A percentile compares a stretch with the other conserved stretches of the same genome.
These are phyloP conservation scores for Hemitrygon akajei DNA, from an alignment of 2,797 vertebrate species.

Conservation along the genomic window DNA sequence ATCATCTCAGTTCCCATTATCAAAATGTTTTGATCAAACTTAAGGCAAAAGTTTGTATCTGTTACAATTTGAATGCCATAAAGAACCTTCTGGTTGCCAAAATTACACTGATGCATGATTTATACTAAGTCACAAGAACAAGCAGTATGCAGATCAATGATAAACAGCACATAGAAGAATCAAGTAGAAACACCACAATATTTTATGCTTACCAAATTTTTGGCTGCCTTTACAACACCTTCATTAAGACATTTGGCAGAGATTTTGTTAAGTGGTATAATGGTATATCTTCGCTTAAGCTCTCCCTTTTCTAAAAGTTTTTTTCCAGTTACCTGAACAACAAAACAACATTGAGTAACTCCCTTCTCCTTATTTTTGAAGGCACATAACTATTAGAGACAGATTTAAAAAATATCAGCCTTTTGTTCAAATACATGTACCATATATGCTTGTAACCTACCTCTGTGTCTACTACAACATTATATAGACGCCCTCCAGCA, in stretches of 20 bases:
- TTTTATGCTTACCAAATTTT: conserved; percentile 69
- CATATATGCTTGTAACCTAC: conserved; percentile 50
- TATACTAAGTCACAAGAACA: neutral
- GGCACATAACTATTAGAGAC: neutral
- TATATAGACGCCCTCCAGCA: conserved; percentile 84
- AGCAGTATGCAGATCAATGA: neutral
- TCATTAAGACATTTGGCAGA: conserved; percentile 66
- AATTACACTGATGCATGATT: neutral
- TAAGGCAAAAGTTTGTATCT: neutral
- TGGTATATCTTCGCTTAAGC: conserved; percentile 79
- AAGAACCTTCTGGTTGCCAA: neutral
- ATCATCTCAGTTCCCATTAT: neutral
- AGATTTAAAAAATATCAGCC: neutral
- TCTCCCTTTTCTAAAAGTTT: conserved; percentile 87
- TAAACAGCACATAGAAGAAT: neutral
- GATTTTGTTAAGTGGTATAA: conserved; percentile 96
- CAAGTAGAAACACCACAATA: neutral
- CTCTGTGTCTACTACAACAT: conserved; percentile 89
- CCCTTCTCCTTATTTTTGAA: neutral
- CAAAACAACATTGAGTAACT: neutral
- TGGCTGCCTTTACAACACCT: conserved; percentile 63
- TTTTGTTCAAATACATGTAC: neutral
- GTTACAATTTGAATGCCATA: neutral
- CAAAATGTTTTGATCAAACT: neutral
- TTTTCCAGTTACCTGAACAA: conserved; percentile 78